Conservation (phyloP, 53 echinoderm and acorn worm species). For the Stichopus horrens region DNA sequence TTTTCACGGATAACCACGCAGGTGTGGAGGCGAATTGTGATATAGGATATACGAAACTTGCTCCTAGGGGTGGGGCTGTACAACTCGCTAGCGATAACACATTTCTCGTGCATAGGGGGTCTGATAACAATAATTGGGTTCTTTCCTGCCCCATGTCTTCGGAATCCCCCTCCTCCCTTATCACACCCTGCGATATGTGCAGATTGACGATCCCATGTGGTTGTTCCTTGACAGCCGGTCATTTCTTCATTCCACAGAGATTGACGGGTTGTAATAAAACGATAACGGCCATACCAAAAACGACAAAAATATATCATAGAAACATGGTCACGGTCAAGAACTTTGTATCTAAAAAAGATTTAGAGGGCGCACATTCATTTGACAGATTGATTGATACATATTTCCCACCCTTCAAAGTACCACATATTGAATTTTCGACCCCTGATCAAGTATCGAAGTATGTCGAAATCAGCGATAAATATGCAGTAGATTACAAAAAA, state of each 20-base stretch:
- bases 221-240: background rate
- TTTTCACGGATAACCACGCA: background rate
- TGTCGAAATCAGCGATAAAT: background rate
- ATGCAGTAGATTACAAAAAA: background rate
- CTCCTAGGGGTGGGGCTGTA: background rate
- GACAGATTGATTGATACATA: background rate
- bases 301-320: conserved; percentile 8
- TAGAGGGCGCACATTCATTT: background rate
- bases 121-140: no score
- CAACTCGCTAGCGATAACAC: background rate
- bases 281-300: background rate
- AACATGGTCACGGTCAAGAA: background rate
- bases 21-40: background rate
- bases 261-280: background rate
- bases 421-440: background rate
- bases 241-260: background rate
- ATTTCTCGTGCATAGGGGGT: no score
- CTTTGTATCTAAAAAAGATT: background rate
- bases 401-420: background rate
- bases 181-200: background rate
- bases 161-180: background rate
- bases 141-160: no score
- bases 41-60: background rate
- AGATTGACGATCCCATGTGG: background rate
- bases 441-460: background rate